Evolutionary conservation across 2,113 vertebrate genomes (phyloP).

Genomic region (Malurus elegans): DNA sequence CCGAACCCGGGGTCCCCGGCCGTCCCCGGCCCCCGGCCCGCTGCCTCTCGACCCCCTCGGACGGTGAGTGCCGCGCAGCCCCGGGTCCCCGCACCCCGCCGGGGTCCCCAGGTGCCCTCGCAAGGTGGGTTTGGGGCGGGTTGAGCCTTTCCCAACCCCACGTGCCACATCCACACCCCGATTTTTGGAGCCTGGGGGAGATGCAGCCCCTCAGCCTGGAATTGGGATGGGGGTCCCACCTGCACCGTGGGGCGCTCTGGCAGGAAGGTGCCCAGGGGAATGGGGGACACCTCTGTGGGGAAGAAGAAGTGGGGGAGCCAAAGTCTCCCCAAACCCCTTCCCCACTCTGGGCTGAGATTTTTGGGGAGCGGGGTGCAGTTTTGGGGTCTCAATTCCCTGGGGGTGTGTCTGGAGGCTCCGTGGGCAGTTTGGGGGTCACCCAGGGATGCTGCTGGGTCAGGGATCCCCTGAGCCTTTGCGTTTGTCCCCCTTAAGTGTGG

Average conservation of each 20-base stretch:
- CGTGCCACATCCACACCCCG: background rate
- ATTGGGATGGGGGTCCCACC: too few species aligned
- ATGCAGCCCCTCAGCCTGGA: background rate
- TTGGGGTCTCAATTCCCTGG: background rate
- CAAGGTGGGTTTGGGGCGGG: background rate
- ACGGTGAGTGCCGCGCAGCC: background rate
- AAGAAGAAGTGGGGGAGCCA: background rate
- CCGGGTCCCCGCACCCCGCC: too few species aligned
- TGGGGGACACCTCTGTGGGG: background rate
- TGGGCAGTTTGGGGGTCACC: background rate
- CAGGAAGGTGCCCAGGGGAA: background rate
- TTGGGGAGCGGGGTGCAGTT: too few species aligned
- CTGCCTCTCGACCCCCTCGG: background rate
- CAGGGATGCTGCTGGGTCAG: background rate
- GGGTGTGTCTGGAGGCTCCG: background rate
- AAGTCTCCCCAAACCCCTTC: background rate
- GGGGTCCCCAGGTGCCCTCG: background rate
- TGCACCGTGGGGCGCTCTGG: background rate
- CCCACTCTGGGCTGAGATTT: background rate
- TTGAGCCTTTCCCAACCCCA: background rate
- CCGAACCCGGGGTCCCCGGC: too few species aligned
- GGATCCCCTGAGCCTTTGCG: background rate
- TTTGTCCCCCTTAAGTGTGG: too few species aligned
- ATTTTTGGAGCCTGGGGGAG: background rate
- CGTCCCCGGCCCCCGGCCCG: background rate